These are phyloP conservation scores for Dinoponera quadriceps DNA, from an alignment of 1,140 invertebrate species.

Conservation along the genomic window DNA sequence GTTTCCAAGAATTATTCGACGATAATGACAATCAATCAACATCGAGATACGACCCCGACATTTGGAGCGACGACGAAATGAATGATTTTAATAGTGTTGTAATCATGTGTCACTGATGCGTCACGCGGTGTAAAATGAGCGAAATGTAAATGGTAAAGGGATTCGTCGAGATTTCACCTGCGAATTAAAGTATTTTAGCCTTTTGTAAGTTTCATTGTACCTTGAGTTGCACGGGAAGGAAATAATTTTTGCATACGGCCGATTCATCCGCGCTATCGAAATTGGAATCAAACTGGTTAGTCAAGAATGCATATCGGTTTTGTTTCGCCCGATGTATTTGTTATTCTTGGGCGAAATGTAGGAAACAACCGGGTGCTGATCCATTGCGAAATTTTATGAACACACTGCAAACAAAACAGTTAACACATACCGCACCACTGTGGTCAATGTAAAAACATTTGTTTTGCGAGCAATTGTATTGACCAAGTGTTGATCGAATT, in stretches of 20 bases:
- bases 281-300: slow-evolving; percentile 24
- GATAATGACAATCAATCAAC: too few species aligned
- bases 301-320: slow-evolving; percentile 14
- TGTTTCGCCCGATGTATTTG: slow-evolving; percentile 21
- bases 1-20: too few species aligned
- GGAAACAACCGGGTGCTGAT: not conserved
- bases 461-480: not conserved
- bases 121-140: too few species aligned
- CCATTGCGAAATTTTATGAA: slow-evolving; percentile 5
- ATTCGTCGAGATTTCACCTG: too few species aligned
- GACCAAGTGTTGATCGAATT: not conserved
- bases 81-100: too few species aligned
- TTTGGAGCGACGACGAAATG: too few species aligned
- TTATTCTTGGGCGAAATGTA: not conserved
- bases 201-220: slow-evolving; percentile 7
- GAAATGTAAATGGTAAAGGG: too few species aligned
- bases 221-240: not conserved
- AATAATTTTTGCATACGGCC: not conserved
- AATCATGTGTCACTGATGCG: too few species aligned
- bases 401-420: not conserved
- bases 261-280: not conserved
- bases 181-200: not conserved
- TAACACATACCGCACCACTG: not conserved
- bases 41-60: too few species aligned
- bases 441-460: not conserved